These are phyloP conservation scores for Apodemus agrarius DNA, from an alignment of 2,797 vertebrate species.

Conservation along the genomic window DNA sequence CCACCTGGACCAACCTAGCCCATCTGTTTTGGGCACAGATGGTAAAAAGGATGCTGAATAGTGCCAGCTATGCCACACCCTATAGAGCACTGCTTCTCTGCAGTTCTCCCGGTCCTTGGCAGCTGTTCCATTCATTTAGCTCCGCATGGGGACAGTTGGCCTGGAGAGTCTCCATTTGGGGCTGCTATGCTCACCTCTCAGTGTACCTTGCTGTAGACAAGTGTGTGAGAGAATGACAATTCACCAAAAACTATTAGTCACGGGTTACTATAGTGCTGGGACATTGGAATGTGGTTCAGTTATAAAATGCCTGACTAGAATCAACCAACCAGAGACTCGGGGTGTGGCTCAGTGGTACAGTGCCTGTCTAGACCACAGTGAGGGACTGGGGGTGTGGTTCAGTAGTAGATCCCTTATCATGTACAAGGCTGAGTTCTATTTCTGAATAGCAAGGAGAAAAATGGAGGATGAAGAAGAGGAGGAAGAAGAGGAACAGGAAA, in stretches of 20 bases:
- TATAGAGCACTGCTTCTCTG: not conserved
- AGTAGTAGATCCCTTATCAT: not conserved
- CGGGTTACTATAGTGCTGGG: not conserved
- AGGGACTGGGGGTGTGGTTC: not conserved
- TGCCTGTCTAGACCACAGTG: not conserved
- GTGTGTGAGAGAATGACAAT: not conserved
- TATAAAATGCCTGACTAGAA: not conserved
- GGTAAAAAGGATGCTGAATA: not conserved
- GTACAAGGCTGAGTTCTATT: not conserved
- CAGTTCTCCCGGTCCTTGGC: not conserved
- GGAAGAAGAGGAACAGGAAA: too few relatives aligned
- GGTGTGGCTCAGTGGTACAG: not conserved
- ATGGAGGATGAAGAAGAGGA: too few relatives aligned
- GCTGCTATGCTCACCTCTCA: not conserved
- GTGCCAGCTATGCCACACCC: not conserved
- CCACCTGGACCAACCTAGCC: not conserved
- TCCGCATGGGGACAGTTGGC: not conserved
- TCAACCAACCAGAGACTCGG: not conserved
- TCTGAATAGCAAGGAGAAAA: not conserved
- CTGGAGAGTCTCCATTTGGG: not conserved
- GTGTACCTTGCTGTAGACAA: accelerated
- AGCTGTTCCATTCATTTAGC: not conserved
- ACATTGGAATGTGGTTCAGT: not conserved
- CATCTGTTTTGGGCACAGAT: not conserved
- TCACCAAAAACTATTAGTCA: not conserved